Evolutionary conservation across 2,797 vertebrate genomes (phyloP).

Genomic region (Poecilia picta): DNA sequence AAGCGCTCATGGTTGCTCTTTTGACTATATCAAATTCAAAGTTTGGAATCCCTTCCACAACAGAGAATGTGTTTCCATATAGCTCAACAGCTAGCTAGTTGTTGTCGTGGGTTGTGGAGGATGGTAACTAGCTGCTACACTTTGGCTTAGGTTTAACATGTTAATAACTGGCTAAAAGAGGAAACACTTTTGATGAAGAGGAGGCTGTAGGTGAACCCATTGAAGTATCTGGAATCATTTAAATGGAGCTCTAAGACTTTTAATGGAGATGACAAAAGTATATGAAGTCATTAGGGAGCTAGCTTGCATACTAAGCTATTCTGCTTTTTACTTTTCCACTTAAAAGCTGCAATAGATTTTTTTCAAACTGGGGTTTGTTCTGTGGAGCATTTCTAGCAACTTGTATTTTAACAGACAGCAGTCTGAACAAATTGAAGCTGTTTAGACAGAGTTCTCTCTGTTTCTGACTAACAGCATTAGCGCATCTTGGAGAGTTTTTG

Average conservation of each 20-base stretch:
- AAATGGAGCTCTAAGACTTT: constrained; percentile 7
- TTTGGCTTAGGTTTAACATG: constrained; percentile 9
- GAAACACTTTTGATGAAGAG: not conserved
- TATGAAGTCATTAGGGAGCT: not conserved
- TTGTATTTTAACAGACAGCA: not conserved
- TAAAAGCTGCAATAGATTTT: not conserved
- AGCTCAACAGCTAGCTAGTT: constrained; percentile 1
- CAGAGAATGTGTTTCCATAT: constrained; percentile 14
- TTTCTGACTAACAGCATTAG: too few species aligned
- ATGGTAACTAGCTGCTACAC: constrained; percentile 1
- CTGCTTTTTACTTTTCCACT: not conserved
- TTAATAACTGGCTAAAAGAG: not conserved
- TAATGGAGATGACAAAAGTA: constrained; percentile 17
- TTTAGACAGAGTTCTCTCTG: not conserved
- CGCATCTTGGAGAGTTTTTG: too few species aligned
- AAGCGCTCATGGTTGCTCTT: constrained; percentile 58
- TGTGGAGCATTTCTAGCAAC: not conserved
- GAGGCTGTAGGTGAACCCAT: not conserved
- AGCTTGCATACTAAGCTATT: not conserved
- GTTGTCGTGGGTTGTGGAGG: not conserved
- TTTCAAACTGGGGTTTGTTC: not conserved
- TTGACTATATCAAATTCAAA: constrained; percentile 47
- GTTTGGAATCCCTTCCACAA: constrained; percentile 18
- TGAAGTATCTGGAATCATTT: not conserved
- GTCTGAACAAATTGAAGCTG: not conserved